A percentile compares a stretch with the other conserved stretches of the same genome.
phyloP scores from a whole-genome alignment of 64 coral and sea anemone species.

The Montipora sp. region DNA sequence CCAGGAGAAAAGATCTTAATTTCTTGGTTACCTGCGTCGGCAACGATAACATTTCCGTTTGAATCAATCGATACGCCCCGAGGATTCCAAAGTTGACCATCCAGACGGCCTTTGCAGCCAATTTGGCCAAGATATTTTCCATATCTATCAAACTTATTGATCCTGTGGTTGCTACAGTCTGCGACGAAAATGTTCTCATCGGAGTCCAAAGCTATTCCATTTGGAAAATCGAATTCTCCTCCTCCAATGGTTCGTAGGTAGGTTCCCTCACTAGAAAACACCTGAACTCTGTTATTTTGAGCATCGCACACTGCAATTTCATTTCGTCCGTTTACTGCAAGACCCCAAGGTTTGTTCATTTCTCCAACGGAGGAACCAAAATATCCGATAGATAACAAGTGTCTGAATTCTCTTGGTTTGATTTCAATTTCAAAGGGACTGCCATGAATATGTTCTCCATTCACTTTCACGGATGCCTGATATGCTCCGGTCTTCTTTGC shows the following conservation, averaged over 20 bases:
- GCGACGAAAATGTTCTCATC: constrained; percentile 1
- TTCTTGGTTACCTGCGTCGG: constrained; percentile 32
- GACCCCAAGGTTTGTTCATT: constrained; percentile 39
- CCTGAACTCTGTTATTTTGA: constrained; percentile 33
- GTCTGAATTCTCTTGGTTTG: constrained; percentile 34
- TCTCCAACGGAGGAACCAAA: not conserved
- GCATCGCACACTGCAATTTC: constrained; percentile 33
- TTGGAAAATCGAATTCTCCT: constrained; percentile 25
- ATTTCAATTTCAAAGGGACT: constrained; percentile 48
- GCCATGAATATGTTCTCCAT: constrained; percentile 48
- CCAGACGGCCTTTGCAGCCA: constrained; percentile 12
- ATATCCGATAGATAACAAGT: constrained; percentile 22
- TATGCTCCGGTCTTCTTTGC: constrained; percentile 2
- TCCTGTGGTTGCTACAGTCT: constrained; percentile 48
- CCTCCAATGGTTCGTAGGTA: constrained; percentile 29
- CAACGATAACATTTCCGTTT: constrained; percentile 42
- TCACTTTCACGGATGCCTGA: constrained; percentile 12
- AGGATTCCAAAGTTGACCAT: not conserved
- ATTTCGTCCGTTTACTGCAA: constrained; percentile 35
- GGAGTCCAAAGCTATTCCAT: constrained; percentile 8
- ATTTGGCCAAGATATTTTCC: constrained; percentile 47
- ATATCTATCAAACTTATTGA: constrained; percentile 25
- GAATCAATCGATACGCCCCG: not conserved
- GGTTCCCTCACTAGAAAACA: not conserved
- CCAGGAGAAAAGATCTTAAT: constrained; percentile 58